Base-by-base conservation (phyloP, 2,797 vertebrate genomes). In the Saxicola maurus region DNA sequence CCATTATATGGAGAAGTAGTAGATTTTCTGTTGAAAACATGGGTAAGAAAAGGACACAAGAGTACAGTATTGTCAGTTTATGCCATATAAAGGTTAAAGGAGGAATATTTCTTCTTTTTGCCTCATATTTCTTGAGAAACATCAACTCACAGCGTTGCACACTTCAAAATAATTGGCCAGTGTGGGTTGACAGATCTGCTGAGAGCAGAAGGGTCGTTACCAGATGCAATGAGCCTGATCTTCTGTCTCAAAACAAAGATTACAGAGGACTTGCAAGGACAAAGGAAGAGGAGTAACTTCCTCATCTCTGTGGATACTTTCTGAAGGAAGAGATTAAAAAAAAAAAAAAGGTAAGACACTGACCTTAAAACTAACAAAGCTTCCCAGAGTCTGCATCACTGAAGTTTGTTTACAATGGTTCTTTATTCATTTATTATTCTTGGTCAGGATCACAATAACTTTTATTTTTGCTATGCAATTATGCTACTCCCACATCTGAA, bases 91-190 rank as follows among this genome's bases (percentile, higher is more conserved):
- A 73, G 28, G 40, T 76, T 89, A 73, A 76, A 78, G 21, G 4
- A 68, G 71, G 37, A 52, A 27, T 77, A 68, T 81, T 93, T 79
- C 31, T 52, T 77, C 43, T 72, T 86, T 62, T 73, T 77, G 23
- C 31, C 75, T 85, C 30, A 7, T 59, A 33, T 64, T 86, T 81
- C 46, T 81, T 59, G 42, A 48, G 61, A 71, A 93, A 64, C 37
- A 48, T 69, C 84, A 74, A 7, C 65, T 66, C 10, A 40, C 37
- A 71, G 37, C 53, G 66, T 17, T 77, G 37, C 57, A 81, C 28
- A 27, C 74, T 92, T 93, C 62, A 77, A 28, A 71, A 52, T 86
- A 81, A 74, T 89, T 92, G 87, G 45, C 49, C 38, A 23, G 10
- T 48, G n/a, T 10, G 45, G 21, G 45, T 0, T 86, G 87, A 78